Conservation (phyloP, 2,888 invertebrate species). For the Scaptomyza reducta region DNA sequence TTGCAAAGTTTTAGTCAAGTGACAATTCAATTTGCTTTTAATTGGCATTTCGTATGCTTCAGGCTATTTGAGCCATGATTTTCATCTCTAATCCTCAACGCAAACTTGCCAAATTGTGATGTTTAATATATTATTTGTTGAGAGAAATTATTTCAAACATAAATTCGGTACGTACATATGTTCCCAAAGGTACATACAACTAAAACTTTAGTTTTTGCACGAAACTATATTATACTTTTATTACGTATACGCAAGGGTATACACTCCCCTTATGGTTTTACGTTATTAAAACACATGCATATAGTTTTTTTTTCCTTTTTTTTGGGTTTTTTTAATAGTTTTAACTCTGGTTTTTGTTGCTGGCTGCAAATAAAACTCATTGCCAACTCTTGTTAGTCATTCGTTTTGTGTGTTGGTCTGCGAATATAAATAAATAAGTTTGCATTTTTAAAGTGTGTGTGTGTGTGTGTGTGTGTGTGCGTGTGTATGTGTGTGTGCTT, state of each 20-base stretch:
- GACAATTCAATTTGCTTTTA: conserved; percentile 15
- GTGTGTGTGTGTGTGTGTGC: not conserved
- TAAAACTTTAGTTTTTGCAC: not conserved
- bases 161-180: too few relatives aligned
- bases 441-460: not conserved
- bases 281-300: not conserved
- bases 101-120: not conserved
- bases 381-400: conserved; percentile 3
- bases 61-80: not conserved
- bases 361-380: conserved; percentile 3
- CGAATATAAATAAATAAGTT: conserved; percentile 3
- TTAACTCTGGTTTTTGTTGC: not conserved
- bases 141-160: not conserved
- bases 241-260: not conserved
- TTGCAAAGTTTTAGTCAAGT: conserved; percentile 5
- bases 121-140: not conserved
- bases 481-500: not conserved
- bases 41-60: not conserved
- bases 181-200: not conserved
- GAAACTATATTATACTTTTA: not conserved
- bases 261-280: not conserved
- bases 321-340: not conserved
- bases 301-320: not conserved
- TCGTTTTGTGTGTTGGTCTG: not conserved
- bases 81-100: not conserved